Evolutionary conservation across 2,113 vertebrate genomes (phyloP).

Genomic region (Turdus rufiventris): DNA sequence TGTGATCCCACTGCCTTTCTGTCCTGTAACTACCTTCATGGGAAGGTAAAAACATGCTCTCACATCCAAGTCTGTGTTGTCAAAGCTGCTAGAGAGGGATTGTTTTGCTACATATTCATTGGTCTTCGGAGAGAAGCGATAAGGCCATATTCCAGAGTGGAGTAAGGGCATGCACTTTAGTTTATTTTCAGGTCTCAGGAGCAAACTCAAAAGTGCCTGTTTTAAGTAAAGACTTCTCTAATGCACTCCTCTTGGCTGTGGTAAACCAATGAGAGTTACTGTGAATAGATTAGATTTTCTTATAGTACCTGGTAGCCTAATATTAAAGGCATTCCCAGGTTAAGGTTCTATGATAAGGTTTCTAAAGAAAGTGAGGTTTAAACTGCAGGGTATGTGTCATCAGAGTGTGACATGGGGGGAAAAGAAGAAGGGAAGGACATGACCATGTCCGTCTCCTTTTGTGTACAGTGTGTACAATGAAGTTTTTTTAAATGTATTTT

Average conservation of each 20-base stretch:
- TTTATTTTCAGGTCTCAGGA: background rate
- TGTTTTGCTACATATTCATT: background rate
- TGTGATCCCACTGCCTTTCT: background rate
- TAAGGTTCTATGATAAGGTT: background rate
- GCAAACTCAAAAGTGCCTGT: background rate
- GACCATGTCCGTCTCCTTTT: background rate
- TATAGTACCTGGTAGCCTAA: background rate
- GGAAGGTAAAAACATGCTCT: accelerated
- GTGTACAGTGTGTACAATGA: background rate
- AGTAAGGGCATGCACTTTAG: accelerated
- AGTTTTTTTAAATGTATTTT: background rate
- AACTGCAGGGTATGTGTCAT: background rate
- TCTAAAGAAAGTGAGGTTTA: background rate
- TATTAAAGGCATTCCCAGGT: background rate
- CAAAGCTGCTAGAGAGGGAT: background rate
- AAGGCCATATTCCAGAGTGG: background rate
- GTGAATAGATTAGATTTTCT: background rate
- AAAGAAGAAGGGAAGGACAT: background rate
- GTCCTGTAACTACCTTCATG: accelerated
- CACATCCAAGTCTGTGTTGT: background rate
- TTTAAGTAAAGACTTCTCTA: background rate
- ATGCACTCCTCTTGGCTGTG: background rate
- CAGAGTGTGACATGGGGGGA: background rate
- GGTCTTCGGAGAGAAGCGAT: accelerated
- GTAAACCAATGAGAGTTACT: background rate